These are phyloP conservation scores for Protomyctophum bolini DNA, from an alignment of 2,113 vertebrate genomes.

Conservation along the genomic window DNA sequence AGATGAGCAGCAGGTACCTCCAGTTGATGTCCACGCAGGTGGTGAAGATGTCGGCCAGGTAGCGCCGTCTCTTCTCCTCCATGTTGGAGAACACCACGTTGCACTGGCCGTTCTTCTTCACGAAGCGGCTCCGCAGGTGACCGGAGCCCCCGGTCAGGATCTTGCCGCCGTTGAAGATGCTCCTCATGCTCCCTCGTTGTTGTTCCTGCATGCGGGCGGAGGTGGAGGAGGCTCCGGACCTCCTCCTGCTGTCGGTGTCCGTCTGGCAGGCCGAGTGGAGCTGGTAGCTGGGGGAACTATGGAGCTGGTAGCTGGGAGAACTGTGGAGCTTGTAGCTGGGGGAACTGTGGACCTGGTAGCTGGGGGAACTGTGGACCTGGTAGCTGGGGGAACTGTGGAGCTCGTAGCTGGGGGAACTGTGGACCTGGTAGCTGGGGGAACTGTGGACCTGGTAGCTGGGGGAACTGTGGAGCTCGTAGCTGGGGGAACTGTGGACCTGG, in stretches of 20 bases:
- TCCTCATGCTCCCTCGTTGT: slow-evolving; percentile 55
- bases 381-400: too few relatives aligned
- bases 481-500: too few relatives aligned
- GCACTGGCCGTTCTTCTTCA: slow-evolving; percentile 97
- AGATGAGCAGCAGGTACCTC: slow-evolving; percentile 94
- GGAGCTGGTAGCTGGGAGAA: slow-evolving; percentile 31
- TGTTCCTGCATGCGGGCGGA: slow-evolving; percentile 19
- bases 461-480: too few relatives aligned
- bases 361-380: slow-evolving; percentile 50
- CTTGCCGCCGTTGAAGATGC: slow-evolving; percentile 85
- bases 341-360: too few relatives aligned
- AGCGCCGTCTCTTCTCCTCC: slow-evolving; percentile 93
- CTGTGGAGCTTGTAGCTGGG: too few relatives aligned
- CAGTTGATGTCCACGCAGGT: slow-evolving; percentile 97
- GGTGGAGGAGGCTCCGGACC: slow-evolving; percentile 51
- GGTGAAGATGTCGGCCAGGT: slow-evolving; percentile 96
- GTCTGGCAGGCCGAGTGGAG: slow-evolving; percentile 29
- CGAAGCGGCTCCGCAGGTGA: slow-evolving; percentile 92
- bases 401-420: slow-evolving; percentile 46
- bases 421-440: too few relatives aligned
- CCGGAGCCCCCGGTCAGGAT: slow-evolving; percentile 79
- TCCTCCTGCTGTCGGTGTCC: slow-evolving; percentile 69
- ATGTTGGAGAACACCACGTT: slow-evolving; percentile 95
- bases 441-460: too few relatives aligned
- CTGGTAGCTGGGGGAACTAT: neutral